Base-by-base conservation (phyloP, 1,140 invertebrate genomes). In the Zophobas morio region DNA sequence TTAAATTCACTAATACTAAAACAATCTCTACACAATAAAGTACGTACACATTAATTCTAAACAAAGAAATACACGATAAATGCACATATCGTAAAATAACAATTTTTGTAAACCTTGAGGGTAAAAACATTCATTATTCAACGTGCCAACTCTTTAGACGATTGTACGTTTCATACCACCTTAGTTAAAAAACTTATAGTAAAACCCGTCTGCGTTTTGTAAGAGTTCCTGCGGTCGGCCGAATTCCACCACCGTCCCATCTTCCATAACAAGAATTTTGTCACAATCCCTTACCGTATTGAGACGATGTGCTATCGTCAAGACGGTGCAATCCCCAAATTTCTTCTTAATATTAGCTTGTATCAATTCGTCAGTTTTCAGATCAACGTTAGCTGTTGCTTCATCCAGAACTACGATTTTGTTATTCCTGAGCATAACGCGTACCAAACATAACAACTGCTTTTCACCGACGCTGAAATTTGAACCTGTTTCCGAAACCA, bases 221-320 rank as follows among this genome's bases (percentile, higher is more conserved):
- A 20, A 20, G 20, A 20, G 20, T 20, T 20, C 20, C 20, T 20
- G 20, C 20, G 20, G 20, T 20, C 20, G 86, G 34, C 93, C 94
- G 85, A 93, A 95, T 86, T 96, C 92, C 46, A 89, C 87, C 80
- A 90, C 85, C 71, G 84, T 84, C 5, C 91, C 91, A 8, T 88
- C 89, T 82, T 93, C 90, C 89, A 96, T 91, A 0, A 95, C 93
- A 20, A 20, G 20, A 20, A 20, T 20, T 20, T 20, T 20, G 20
- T 20, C 20, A 20, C 20, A 20, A 20, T 96, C 94, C 90, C 96
- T 93, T 49, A 96, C 93, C 0, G 94, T 96, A 81, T 95, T 92
- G 4, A 96, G 86, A 42, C 95, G 88, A 87, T 96, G 95, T 6
- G 95, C 95, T 80, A 96, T 95, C 0, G 95, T 96, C 5, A 96